Base-by-base conservation (phyloP, 2,113 vertebrate genomes). In the Caretta caretta region DNA sequence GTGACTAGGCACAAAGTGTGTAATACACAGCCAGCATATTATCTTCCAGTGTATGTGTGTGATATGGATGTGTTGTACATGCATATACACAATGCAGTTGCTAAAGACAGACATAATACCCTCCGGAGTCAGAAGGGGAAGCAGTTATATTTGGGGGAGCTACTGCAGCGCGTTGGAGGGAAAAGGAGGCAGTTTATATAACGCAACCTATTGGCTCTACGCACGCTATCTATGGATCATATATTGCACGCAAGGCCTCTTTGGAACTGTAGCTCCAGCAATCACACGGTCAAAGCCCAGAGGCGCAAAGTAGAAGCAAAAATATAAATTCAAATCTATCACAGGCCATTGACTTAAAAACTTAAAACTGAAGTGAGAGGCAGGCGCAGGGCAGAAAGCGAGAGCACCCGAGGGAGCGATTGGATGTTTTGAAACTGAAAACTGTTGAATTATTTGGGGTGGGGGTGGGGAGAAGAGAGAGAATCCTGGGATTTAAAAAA, bases 1-100 rank as follows among this genome's bases (percentile, higher is more conserved):
- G 92, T 96, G 97, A 97, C 93, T 93, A 97, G 90, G 91, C 92
- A 97, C 92, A 46, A 95, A 93, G 93, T 88, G 92, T 86, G 94
- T 83, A 87, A 87, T 85, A 90, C 11, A 94, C 89, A 94, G 78
- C 95, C 95, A 91, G 76, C 19, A 29, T 11, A 10, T 12, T 93
- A 88, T 94, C 96, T 95, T 93, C 93, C 91, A 92, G 83, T 81
- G 19, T 91, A 96, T 88, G 90, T 29, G 42, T 92, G 91, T 87
- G 96, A 96, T 92, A 95, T 93, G 91, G 75, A 89, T 93, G 94
- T 89, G 89, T 57, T 38, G 62, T 91, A 20, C n/a, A 19, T 14
- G n/a, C 80, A 53, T n/a, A 38, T 12, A 38, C n/a, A 82, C 38
- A 46, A 80, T 65, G 17, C 49, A 50, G 6, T 87, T 76, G 49